phyloP scores from a whole-genome alignment of 92 coral and sea anemone species.

The Phenganax marumi region DNA sequence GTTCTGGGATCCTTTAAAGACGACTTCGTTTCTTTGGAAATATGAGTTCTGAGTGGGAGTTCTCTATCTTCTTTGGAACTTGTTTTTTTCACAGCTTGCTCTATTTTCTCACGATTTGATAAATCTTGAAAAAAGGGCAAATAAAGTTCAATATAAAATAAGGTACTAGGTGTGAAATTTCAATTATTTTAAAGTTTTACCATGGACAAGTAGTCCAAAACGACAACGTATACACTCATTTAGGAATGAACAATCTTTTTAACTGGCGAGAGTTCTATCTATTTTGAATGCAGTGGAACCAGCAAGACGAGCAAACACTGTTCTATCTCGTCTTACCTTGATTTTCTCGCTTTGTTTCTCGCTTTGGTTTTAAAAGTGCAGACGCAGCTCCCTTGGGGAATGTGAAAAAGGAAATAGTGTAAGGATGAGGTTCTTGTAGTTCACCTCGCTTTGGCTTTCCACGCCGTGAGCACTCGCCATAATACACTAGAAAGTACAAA shows the following conservation, averaged over 20 bases:
- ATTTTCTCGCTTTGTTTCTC: conserved; percentile 62
- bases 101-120: background rate
- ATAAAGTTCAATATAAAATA: no score
- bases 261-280: no score
- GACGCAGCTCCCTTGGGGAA: conserved; percentile 75
- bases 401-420: conserved; percentile 94
- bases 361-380: conserved; percentile 59
- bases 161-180: no score
- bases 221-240: no score
- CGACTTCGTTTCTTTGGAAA: conserved; percentile 1
- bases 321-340: conserved; percentile 39
- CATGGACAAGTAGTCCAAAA: no score
- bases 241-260: no score
- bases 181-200: no score
- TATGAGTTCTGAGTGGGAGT: background rate
- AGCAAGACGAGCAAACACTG: no score
- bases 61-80: background rate
- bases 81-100: background rate
- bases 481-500: background rate
- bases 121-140: conserved; percentile 7
- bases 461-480: conserved; percentile 11
- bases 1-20: background rate
- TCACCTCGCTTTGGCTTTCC: conserved; percentile 66
- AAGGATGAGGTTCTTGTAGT: conserved; percentile 94
- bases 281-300: no score